Conservation (phyloP, 2,113 vertebrate genomes). For the Corythornis cristatus region DNA sequence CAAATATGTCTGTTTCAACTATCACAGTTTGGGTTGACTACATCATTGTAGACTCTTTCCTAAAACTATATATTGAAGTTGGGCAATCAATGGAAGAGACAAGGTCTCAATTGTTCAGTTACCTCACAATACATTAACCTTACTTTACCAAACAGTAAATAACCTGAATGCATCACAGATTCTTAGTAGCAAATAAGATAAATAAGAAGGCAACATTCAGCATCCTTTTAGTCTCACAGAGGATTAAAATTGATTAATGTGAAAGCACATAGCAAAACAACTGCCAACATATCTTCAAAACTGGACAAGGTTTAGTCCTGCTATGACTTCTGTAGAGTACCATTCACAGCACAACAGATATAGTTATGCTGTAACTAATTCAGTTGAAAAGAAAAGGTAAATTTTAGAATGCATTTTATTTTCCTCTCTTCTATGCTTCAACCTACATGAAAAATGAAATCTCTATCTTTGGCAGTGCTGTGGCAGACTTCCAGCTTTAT, state of each 20-base stretch:
- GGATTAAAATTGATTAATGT: background rate
- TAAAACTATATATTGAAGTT: background rate
- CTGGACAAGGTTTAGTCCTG: background rate
- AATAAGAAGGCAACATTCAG: background rate
- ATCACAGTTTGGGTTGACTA: background rate
- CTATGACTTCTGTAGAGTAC: background rate
- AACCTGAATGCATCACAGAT: background rate
- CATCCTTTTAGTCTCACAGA: background rate
- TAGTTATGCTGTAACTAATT: constrained; percentile 29
- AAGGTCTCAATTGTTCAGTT: background rate
- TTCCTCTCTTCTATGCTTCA: constrained; percentile 36
- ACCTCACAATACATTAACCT: background rate
- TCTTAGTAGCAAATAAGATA: background rate
- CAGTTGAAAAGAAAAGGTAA: constrained; percentile 20
- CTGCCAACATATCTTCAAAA: background rate
- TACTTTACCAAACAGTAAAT: background rate
- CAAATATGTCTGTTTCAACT: background rate
- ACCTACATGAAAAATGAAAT: constrained; percentile 43
- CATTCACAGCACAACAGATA: background rate
- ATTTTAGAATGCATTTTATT: constrained; percentile 18
- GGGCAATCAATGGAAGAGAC: background rate
- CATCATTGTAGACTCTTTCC: background rate
- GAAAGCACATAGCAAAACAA: background rate
- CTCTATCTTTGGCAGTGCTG: background rate
- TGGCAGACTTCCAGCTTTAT: constrained; percentile 45